phyloP scores from a whole-genome alignment of 2,888 invertebrate genomes.

The Nasonovia ribisnigri region DNA sequence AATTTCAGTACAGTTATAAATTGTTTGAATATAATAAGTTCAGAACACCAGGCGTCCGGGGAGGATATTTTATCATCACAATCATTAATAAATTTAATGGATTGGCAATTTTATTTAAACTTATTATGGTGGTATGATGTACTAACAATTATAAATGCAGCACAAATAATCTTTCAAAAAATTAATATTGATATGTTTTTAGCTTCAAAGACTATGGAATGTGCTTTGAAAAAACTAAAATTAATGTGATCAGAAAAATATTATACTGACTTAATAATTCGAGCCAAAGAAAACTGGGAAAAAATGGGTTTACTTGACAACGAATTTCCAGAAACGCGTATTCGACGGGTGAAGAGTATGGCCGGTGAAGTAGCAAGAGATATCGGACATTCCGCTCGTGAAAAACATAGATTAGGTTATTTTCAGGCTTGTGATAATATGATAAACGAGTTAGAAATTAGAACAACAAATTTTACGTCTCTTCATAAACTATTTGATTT shows the following conservation, averaged over 20 bases:
- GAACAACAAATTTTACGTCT: too few species aligned
- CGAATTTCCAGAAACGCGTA: too few species aligned
- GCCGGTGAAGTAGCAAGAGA: too few species aligned
- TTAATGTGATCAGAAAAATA: background rate
- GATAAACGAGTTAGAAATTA: background rate
- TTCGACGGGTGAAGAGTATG: too few species aligned
- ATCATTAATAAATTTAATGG: background rate
- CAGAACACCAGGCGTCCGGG: background rate
- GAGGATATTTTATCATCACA: slow-evolving; percentile 24
- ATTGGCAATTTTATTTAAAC: slow-evolving; percentile 36
- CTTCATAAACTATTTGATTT: too few species aligned
- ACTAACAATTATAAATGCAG: slow-evolving; percentile 30
- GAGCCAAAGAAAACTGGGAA: slow-evolving; percentile 25
- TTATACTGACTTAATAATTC: slow-evolving; percentile 20
- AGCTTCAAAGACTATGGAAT: slow-evolving; percentile 4
- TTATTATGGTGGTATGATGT: slow-evolving; percentile 25
- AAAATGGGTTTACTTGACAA: too few species aligned
- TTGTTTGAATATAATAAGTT: too few species aligned
- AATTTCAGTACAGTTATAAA: background rate
- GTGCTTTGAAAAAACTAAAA: slow-evolving; percentile 11
- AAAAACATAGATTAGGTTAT: background rate
- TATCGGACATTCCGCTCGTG: too few species aligned
- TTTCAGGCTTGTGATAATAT: slow-evolving; percentile 7
- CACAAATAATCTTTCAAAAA: slow-evolving; percentile 7
- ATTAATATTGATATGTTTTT: slow-evolving; percentile 6